A percentile compares a stretch with the other conserved stretches of the same genome.
Evolutionary conservation across 2,888 invertebrate genomes (phyloP).

Genomic region (Noctua comes): DNA sequence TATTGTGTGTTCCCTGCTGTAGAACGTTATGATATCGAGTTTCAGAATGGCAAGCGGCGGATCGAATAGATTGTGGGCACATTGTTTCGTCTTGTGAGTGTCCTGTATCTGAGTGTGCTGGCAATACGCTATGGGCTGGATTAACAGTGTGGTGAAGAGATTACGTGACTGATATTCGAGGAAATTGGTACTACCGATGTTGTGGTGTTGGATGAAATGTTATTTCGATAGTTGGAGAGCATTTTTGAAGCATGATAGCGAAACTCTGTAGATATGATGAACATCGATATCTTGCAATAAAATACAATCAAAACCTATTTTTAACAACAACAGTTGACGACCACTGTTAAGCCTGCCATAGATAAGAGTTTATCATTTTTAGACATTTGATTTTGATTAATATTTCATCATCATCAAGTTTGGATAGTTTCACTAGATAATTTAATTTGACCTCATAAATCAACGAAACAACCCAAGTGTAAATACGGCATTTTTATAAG

Average conservation of each 20-base stretch:
- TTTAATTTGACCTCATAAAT: too few species aligned
- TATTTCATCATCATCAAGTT: too few species aligned
- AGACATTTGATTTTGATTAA: too few species aligned
- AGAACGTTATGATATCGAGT: conserved; percentile 50
- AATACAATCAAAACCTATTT: too few species aligned
- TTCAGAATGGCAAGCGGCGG: conserved; percentile 27
- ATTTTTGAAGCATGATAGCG: background rate
- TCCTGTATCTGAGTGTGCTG: conserved; percentile 7
- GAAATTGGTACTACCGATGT: background rate
- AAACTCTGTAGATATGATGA: background rate
- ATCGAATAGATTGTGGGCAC: conserved; percentile 42
- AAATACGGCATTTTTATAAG: too few species aligned
- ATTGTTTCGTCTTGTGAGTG: conserved; percentile 41
- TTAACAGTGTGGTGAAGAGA: conserved; percentile 16
- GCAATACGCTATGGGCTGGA: conserved; percentile 13
- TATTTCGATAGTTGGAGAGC: background rate
- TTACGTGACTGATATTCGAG: conserved; percentile 5
- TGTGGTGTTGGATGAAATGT: too few species aligned
- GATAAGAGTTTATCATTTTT: too few species aligned
- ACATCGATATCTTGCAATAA: too few species aligned
- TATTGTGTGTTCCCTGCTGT: conserved; percentile 30
- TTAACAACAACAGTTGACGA: too few species aligned
- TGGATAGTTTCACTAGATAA: too few species aligned
- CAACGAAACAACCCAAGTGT: too few species aligned
- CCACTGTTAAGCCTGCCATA: too few species aligned